Base-by-base conservation (phyloP, 2,888 invertebrate genomes). In the Ectemnius lituratus region DNA sequence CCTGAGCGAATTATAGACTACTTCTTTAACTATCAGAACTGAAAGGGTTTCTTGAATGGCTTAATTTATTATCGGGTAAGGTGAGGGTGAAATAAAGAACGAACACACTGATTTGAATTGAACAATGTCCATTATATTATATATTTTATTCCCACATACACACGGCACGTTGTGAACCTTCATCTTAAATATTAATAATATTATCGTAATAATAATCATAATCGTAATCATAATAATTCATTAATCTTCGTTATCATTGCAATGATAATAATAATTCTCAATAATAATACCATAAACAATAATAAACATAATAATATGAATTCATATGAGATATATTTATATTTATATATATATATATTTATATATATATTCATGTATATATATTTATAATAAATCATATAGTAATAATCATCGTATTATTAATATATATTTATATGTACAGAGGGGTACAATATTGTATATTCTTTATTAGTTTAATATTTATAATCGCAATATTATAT, bases 121-220 rank as follows among this genome's bases (percentile, higher is more conserved):
- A 95, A 95, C 95, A 95, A 95, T 95, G 95, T 95, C 95, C 95
- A 95, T 95, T 95, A 95, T 95, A 94, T 95, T 95, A 95, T 94
- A 95, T 92, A 93, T 91, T 91, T 93, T 91, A 91, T 94, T 94
- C 95, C 94, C 95, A 95, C 95, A 95, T 95, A 95, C 95, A 95
- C 95, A 95, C 95, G 95, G 95, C 95, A 95, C 95, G 95, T 95
- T 95, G 95, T 95, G 95, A 95, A 95, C 95, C 95, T 95, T 95
- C 37, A 37, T 95, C 95, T 95, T 95, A 93, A 94, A 94, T 94
- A 89, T 90, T 91, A 91, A 89, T 90, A 88, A 88, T 89, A 89
- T 88, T 88, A 90, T 90, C 82, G 84, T 89, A 87, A 89, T 89
- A 86, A 87, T 90, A 88, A 88, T 90, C 84, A 84, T 87, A 81